Base-by-base conservation (phyloP, 2,113 vertebrate genomes). In the Kryptolebias marmoratus region DNA sequence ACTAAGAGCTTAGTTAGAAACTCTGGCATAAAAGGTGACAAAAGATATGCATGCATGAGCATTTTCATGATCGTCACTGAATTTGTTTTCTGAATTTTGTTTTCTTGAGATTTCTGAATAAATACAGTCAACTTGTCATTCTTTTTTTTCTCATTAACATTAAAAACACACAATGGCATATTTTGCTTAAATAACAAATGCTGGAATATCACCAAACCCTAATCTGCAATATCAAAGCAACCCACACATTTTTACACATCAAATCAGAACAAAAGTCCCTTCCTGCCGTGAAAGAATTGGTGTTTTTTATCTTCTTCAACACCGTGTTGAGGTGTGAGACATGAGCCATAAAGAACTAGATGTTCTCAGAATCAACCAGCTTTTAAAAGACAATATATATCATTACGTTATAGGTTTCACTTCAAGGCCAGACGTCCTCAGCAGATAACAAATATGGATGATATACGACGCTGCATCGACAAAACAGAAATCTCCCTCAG, bases 231-330 rank as follows among this genome's bases (percentile, higher is more conserved):
- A 57, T 75, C 14, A 69, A 13, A 52, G 36, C 60, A 44, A 9
- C 64, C 66, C 9, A 44, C 44, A 59, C 65, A 77, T 64, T 60
- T 48, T 50, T 57, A 42, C 65, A 74, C 62, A 62, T 42, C 45
- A 39, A 45, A 44, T 32, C 49, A 77, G 30, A 67, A 61, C 54
- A 75, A 70, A 73, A 74, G 62, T 54, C 15, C 53, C 58, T 31
- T 68, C 55, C 58, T 71, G 57, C 67, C 53, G 60, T 42, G 48
- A n/a, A 45, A 73, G 42, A 69, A 58, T 54, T 30, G 16, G 6
- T 63, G 12, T 54, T 52, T 70, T 61, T 69, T 36, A 57, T 56
- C 32, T 42, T 68, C 31, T 55, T 63, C 50, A 55, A 45, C 61
- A 53, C n/a, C 16, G 39, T 13, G 12, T 53, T 69, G 50, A 53